Evolutionary conservation across 2,113 vertebrate genomes (phyloP).

Genomic region (Hydropotes inermis): DNA sequence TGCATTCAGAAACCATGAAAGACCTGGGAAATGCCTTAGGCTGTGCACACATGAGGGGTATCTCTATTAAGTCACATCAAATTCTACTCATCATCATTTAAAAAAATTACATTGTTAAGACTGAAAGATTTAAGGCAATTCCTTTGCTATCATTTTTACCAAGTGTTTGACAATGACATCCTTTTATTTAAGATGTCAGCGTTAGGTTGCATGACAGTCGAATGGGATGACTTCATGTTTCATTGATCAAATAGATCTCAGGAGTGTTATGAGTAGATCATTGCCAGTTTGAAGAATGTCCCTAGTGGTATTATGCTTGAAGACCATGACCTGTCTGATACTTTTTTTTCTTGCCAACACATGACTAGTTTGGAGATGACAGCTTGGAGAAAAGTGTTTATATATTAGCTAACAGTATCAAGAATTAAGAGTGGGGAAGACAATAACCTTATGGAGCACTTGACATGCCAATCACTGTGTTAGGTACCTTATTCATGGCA

Average conservation of each 20-base stretch:
- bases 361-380: background rate
- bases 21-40: background rate
- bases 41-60: rapidly evolving
- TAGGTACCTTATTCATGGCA: background rate
- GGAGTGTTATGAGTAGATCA: background rate
- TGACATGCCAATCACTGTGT: background rate
- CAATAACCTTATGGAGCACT: background rate
- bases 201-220: background rate
- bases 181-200: background rate
- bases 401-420: background rate
- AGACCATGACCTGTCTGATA: background rate
- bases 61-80: background rate
- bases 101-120: background rate
- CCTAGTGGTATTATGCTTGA: background rate
- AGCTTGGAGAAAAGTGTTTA: background rate
- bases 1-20: background rate
- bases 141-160: background rate
- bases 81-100: background rate
- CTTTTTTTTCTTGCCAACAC: background rate
- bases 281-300: conserved; percentile 26
- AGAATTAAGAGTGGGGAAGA: background rate
- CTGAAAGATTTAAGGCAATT: background rate
- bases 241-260: conserved; percentile 3
- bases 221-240: conserved; percentile 4
- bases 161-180: background rate